Base-by-base conservation (phyloP, 2,888 invertebrate species). In the Lasius platythorax region DNA sequence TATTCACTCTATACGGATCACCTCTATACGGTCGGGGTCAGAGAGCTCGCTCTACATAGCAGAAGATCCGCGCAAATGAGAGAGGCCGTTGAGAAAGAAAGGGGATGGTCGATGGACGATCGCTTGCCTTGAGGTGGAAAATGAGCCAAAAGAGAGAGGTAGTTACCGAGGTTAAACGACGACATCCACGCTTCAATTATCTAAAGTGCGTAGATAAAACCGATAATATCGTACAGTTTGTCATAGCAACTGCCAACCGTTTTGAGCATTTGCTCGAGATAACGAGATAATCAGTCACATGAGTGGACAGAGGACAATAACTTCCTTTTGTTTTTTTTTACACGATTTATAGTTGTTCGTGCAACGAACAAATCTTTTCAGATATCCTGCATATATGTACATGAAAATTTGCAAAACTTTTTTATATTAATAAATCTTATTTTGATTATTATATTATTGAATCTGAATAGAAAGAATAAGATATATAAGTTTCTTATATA, bases 61-160 rank as follows among this genome's bases (percentile, higher is more conserved):
- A 91, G 92, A 89, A 93, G 94, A 94, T 94, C 93, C 92, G 94
- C 93, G 93, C 92, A 92, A 93, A 94, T 94, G 93, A 87, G 84
- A 87, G 64, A 87, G 64, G 72, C 46, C 76, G 72, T 75, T 33
- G 81, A 64, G 64, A 86, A 75, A 86, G 68, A 66, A 76, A 30
- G 73, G 28, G 5, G 8, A 33, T 18, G 11, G 37, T 15, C 2
- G 56, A 18, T 61, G 75, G 56, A 40, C n/a, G 67, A 30, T 12
- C 50, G n/a, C 15, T 64, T 37, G 37, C 11, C 58, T 2, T 61
- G 50, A 78, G 82, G 58, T 43, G 66, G 53, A 64, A 33, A 63
- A 73, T 58, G 66, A 82, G 72, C 67, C 64, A 12, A 50, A 50
- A 87, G 76, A 86, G 68, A 73, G 89, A 82, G 70, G 67, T 63